These are phyloP conservation scores for Oostethus manadensis DNA, from an alignment of 2,113 vertebrate species.

Conservation along the genomic window DNA sequence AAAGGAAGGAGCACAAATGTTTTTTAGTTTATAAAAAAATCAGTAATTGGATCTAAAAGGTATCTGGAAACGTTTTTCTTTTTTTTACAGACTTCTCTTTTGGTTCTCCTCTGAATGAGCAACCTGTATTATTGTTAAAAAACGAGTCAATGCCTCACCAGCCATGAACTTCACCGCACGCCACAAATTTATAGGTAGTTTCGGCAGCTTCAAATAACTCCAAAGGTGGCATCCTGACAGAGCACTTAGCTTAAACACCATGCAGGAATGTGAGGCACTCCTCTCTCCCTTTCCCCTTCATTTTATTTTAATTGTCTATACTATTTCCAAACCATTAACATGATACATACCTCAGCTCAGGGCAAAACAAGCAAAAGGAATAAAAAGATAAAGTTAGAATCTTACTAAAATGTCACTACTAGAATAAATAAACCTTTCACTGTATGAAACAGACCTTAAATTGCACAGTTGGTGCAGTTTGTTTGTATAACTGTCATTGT, in stretches of 20 bases:
- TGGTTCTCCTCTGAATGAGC: too few species aligned
- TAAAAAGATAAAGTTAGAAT: slow-evolving; percentile 54
- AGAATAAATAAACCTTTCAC: slow-evolving; percentile 24
- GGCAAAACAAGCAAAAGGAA: slow-evolving; percentile 53
- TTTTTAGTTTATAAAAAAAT: too few species aligned
- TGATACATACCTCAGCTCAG: slow-evolving; percentile 47
- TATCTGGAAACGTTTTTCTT: too few species aligned
- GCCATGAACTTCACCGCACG: too few species aligned
- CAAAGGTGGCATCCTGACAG: slow-evolving; percentile 45
- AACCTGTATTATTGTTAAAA: too few species aligned
- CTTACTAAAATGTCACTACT: slow-evolving; percentile 32
- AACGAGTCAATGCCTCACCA: too few species aligned
- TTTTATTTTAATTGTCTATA: slow-evolving; percentile 57
- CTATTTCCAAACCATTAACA: slow-evolving; percentile 61
- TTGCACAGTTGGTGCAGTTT: too few species aligned
- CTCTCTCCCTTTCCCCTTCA: slow-evolving; percentile 44
- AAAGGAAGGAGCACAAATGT: too few species aligned
- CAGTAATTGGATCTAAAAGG: too few species aligned
- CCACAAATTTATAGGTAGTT: slow-evolving; percentile 45
- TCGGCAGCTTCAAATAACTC: slow-evolving; percentile 56
- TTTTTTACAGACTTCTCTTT: too few species aligned
- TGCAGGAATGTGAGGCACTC: slow-evolving; percentile 52
- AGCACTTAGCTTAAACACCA: slow-evolving; percentile 44
- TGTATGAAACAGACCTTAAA: slow-evolving; percentile 54
- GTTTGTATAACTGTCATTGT: slow-evolving; percentile 58